These are phyloP conservation scores for Tichodroma muraria DNA, from an alignment of 2,113 vertebrate species.

Conservation along the genomic window DNA sequence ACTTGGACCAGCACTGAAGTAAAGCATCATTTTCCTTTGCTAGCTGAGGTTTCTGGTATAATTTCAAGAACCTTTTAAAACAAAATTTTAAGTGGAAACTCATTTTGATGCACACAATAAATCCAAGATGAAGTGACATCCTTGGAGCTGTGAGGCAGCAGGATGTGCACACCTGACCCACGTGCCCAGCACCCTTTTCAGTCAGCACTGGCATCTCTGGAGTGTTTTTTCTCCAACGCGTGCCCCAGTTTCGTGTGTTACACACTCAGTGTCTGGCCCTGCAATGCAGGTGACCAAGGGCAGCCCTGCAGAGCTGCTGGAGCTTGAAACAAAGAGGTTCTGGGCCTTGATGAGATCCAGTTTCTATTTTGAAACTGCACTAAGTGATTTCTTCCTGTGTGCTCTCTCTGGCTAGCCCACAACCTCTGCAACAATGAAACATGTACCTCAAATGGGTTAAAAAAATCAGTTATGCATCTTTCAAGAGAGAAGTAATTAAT, in stretches of 20 bases:
- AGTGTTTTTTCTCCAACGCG: fast-evolving
- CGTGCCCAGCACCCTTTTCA: fast-evolving
- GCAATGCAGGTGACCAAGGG: neutral
- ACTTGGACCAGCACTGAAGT: neutral
- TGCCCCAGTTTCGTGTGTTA: neutral
- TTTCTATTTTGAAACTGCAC: neutral
- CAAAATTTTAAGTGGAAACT: neutral
- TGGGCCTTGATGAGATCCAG: neutral
- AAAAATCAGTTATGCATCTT: neutral
- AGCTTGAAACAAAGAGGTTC: neutral
- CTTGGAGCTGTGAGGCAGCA: neutral
- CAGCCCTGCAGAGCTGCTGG: neutral
- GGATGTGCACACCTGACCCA: neutral
- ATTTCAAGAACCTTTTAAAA: neutral
- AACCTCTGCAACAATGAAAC: neutral
- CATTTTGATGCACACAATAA: neutral
- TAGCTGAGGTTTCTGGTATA: neutral
- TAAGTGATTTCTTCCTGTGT: neutral
- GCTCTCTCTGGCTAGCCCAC: neutral
- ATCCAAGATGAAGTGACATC: fast-evolving
- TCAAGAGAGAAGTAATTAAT: neutral
- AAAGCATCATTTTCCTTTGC: neutral
- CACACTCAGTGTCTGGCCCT: neutral
- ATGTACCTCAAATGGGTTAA: fast-evolving
- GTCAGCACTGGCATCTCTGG: fast-evolving